These are phyloP conservation scores for Plotosus lineatus DNA, from an alignment of 2,113 vertebrate genomes.

Conservation along the genomic window DNA sequence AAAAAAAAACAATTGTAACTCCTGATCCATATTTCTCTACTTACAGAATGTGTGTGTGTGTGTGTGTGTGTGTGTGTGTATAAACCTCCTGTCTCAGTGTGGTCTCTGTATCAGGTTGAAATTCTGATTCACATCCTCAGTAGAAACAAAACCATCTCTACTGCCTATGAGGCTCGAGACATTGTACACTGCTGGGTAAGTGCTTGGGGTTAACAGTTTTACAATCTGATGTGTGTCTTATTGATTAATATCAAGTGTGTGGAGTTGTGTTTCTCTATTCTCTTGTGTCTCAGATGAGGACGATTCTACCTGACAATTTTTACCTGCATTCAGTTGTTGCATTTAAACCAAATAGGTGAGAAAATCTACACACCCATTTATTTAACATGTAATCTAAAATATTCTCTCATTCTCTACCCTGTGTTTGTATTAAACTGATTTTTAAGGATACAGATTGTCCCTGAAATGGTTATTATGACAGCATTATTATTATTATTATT, in stretches of 20 bases:
- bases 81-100: constrained; percentile 54
- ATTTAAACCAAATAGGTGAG: constrained; percentile 59
- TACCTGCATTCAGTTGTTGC: constrained; percentile 60
- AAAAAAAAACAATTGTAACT: too few species aligned
- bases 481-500: background rate
- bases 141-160: constrained; percentile 37
- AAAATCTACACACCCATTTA: background rate
- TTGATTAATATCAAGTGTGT: background rate
- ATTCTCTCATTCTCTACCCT: background rate
- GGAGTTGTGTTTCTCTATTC: constrained; percentile 12
- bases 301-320: constrained; percentile 24
- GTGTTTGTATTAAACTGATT: background rate
- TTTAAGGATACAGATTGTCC: background rate
- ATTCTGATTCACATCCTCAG: constrained; percentile 53
- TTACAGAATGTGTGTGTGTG: background rate
- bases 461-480: background rate
- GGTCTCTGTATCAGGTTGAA: constrained; percentile 64
- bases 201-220: background rate
- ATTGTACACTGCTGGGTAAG: constrained; percentile 66
- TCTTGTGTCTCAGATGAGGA: constrained; percentile 54
- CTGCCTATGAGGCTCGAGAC: constrained; percentile 54
- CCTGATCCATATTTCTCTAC: background rate
- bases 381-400: background rate
- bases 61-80: background rate
- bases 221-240: background rate